phyloP scores from a whole-genome alignment of 2,888 invertebrate genomes.

The Drosophila stalkeri region DNA sequence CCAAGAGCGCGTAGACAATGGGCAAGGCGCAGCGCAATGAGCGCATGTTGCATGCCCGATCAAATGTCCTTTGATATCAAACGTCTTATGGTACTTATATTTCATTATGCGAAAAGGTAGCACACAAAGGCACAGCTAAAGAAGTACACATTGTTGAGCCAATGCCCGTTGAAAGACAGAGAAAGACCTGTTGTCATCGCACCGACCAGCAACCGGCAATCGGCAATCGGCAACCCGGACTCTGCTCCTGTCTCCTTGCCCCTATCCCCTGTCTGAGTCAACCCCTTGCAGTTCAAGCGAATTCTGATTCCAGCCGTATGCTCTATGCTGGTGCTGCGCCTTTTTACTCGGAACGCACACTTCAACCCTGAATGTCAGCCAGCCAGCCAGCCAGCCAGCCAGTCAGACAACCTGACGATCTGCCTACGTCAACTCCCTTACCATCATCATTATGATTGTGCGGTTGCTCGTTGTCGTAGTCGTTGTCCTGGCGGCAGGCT shows the following conservation, averaged over 20 bases:
- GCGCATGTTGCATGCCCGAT: constrained; percentile 80
- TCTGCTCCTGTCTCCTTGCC: constrained; percentile 13
- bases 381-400: constrained; percentile 10
- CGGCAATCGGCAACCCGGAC: constrained; percentile 15
- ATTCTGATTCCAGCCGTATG: constrained; percentile 59
- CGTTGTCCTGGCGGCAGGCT: constrained; percentile 21
- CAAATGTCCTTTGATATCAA: constrained; percentile 79
- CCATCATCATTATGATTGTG: constrained; percentile 59
- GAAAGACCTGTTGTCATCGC: constrained; percentile 66
- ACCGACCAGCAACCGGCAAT: constrained; percentile 14
- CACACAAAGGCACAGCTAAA: constrained; percentile 38
- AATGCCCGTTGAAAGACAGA: constrained; percentile 24
- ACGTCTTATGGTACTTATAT: constrained; percentile 72
- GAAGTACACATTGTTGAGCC: constrained; percentile 33
- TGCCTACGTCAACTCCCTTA: constrained; percentile 70
- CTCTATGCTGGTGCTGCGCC: constrained; percentile 57
- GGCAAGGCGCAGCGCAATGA: constrained; percentile 54
- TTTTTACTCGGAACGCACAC: constrained; percentile 71
- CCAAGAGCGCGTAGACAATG: constrained; percentile 34
- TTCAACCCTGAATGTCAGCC: constrained; percentile 66
- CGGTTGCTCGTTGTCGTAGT: constrained; percentile 28
- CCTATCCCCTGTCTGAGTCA: constrained; percentile 59
- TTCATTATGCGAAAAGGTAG: constrained; percentile 78
- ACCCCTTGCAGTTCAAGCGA: constrained; percentile 66
- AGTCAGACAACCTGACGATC: constrained; percentile 34